These are phyloP conservation scores for Scomber colias DNA, from an alignment of 2,113 vertebrate species.

Conservation along the genomic window DNA sequence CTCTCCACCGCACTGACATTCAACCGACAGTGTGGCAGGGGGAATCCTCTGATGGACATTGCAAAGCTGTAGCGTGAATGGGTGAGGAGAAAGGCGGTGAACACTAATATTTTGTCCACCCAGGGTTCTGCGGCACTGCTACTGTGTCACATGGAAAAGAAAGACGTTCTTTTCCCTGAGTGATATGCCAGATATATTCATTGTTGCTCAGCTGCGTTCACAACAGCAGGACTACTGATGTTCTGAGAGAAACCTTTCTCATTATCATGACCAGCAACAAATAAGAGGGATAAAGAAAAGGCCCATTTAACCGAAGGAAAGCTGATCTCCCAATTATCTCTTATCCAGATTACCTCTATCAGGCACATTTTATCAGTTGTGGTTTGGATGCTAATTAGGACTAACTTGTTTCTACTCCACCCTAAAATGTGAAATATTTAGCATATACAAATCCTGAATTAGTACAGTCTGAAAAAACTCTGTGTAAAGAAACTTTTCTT, in stretches of 20 bases:
- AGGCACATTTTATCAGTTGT: constrained; percentile 47
- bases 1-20: constrained; percentile 64
- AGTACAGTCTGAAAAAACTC: neutral
- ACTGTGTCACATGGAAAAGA: neutral
- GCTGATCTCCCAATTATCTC: constrained; percentile 63
- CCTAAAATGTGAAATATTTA: constrained; percentile 9
- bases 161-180: neutral
- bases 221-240: constrained; percentile 4
- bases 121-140: constrained; percentile 22
- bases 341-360: constrained; percentile 40
- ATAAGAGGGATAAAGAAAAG: constrained; percentile 18
- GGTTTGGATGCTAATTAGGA: constrained; percentile 54
- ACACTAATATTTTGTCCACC: constrained; percentile 41
- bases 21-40: constrained; percentile 38
- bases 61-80: constrained; percentile 34
- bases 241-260: constrained; percentile 30
- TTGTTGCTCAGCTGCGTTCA: constrained; percentile 15
- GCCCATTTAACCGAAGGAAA: constrained; percentile 30
- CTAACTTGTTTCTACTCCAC: constrained; percentile 33
- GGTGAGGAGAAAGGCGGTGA: constrained; percentile 40
- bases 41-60: constrained; percentile 48
- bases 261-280: constrained; percentile 46
- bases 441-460: neutral
- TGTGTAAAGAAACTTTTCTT: no score
- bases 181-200: constrained; percentile 17